phyloP scores from a whole-genome alignment of 64 coral and sea anemone species.

The Platygyra sinensis region DNA sequence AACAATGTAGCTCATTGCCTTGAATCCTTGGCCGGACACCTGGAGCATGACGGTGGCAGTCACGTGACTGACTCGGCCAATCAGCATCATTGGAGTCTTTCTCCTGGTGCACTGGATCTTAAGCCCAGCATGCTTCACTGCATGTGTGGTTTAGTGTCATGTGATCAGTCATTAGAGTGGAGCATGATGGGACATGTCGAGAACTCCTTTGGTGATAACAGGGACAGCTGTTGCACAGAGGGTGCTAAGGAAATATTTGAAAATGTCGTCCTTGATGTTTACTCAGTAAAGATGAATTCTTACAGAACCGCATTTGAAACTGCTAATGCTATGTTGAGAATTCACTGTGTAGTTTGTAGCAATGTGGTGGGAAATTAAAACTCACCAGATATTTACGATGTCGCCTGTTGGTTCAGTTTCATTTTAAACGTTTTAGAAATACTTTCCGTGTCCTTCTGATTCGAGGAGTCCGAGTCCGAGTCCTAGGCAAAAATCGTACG shows the following conservation, averaged over 20 bases:
- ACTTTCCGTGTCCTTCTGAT: too few species aligned
- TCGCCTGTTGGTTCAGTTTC: too few species aligned
- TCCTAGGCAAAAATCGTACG: too few species aligned
- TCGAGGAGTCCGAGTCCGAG: too few species aligned
- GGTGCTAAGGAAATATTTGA: neutral
- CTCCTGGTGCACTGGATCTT: slow-evolving; percentile 43
- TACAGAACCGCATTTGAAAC: slow-evolving; percentile 70
- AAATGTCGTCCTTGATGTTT: slow-evolving; percentile 43
- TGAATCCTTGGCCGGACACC: slow-evolving; percentile 62
- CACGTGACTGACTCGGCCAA: slow-evolving; percentile 71
- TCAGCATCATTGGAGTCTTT: slow-evolving; percentile 89
- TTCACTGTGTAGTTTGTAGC: slow-evolving; percentile 33
- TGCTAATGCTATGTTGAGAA: slow-evolving; percentile 69
- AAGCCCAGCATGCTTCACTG: slow-evolving; percentile 47
- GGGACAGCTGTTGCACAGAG: neutral
- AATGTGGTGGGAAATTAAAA: neutral
- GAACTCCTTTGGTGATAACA: neutral
- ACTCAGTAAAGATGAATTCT: slow-evolving; percentile 57
- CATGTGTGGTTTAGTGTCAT: slow-evolving; percentile 79
- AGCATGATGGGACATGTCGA: slow-evolving; percentile 55
- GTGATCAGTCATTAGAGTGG: slow-evolving; percentile 52
- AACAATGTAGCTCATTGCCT: slow-evolving; percentile 79
- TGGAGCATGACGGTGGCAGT: slow-evolving; percentile 75
- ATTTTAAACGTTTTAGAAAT: too few species aligned
- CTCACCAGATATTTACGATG: neutral